Conservation (phyloP, 2,888 invertebrate species). For the Tupiocoris notatus region DNA sequence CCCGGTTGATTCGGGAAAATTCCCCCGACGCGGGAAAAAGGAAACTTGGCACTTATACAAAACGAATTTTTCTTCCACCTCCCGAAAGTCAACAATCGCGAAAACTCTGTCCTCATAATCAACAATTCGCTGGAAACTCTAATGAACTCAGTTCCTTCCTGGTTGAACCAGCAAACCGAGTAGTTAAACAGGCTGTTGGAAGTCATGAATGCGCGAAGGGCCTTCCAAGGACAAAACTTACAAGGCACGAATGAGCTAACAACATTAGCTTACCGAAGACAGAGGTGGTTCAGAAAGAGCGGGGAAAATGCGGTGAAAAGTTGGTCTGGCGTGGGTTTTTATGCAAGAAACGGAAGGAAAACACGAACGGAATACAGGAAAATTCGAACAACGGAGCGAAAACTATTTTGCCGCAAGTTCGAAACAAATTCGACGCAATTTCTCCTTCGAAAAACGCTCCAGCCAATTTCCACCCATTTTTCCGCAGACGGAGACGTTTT, state of each 20-base stretch:
- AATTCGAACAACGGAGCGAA: not conserved
- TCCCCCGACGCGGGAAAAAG: not conserved
- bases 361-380: not conserved
- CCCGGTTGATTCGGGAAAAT: not conserved
- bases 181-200: conserved; percentile 22
- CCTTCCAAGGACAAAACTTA: not conserved
- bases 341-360: not conserved
- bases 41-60: not conserved
- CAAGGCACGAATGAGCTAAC: not conserved
- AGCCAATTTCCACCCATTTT: no score
- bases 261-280: not conserved
- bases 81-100: not conserved
- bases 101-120: not conserved
- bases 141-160: conserved; percentile 5
- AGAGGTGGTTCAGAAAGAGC: not conserved
- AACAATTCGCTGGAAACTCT: not conserved
- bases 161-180: conserved; percentile 12
- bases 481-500: no score
- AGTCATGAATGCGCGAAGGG: conserved; percentile 11
- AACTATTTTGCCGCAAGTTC: not conserved
- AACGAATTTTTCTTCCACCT: not conserved
- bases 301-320: not conserved
- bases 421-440: no score
- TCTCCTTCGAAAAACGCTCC: no score
- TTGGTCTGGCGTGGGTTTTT: not conserved